phyloP scores from a whole-genome alignment of 2,113 vertebrate genomes.

The Numenius arquata region DNA sequence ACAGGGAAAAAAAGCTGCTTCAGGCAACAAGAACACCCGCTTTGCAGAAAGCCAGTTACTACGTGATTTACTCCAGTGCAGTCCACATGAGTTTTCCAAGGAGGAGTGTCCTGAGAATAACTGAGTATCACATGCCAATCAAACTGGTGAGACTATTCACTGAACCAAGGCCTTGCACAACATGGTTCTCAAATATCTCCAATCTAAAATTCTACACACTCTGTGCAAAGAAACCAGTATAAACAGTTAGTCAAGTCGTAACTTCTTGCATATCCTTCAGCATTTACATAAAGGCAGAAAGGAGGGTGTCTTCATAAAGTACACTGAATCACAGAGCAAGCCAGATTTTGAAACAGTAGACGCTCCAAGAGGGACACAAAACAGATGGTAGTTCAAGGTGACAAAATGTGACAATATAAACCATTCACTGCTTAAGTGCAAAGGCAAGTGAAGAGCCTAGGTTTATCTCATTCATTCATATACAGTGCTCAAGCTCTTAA shows the following conservation, averaged over 20 bases:
- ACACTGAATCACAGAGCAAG: background rate
- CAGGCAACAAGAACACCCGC: background rate
- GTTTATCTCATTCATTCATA: background rate
- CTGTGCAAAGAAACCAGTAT: background rate
- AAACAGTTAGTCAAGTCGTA: background rate
- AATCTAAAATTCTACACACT: background rate
- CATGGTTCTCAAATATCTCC: background rate
- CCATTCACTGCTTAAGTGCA: background rate
- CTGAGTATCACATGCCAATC: background rate
- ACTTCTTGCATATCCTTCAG: background rate
- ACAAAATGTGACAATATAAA: background rate
- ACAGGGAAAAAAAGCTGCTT: background rate
- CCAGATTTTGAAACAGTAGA: background rate
- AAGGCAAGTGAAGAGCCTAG: background rate
- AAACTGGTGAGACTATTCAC: background rate
- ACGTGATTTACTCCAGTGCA: background rate
- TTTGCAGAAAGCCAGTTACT: background rate
- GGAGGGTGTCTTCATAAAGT: background rate
- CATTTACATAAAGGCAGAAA: background rate
- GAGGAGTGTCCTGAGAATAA: background rate
- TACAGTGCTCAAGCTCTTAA: fast-evolving
- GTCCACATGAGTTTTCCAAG: background rate
- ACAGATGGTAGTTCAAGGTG: background rate
- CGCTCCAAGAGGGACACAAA: background rate
- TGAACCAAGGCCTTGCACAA: background rate